Evolutionary conservation across 2,113 vertebrate species (phyloP).

Genomic region (Coracopsis vasa): DNA sequence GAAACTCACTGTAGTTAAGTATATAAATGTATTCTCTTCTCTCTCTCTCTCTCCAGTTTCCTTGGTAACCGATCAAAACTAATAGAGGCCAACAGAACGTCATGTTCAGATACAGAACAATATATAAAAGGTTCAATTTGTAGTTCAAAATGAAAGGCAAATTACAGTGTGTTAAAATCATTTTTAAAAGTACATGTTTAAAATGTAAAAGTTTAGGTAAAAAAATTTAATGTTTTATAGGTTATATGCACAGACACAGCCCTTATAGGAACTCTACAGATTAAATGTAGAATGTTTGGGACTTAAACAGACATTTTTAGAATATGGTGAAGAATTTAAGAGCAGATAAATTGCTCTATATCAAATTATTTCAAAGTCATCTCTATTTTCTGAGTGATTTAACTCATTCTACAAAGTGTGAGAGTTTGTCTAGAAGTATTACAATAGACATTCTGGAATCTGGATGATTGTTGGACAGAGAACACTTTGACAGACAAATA

Average conservation of each 20-base stretch:
- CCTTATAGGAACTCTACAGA: neutral
- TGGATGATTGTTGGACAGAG: neutral
- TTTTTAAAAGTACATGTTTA: slow-evolving; percentile 15
- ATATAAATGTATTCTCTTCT: neutral
- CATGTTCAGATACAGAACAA: neutral
- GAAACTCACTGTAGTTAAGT: slow-evolving; percentile 4
- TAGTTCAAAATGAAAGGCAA: slow-evolving; percentile 54
- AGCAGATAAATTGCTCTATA: neutral
- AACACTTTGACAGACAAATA: neutral
- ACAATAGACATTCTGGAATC: neutral
- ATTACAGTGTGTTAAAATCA: slow-evolving; percentile 31
- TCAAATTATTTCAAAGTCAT: neutral
- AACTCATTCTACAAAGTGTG: neutral
- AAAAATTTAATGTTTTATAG: neutral
- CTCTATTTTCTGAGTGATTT: neutral
- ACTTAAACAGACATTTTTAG: neutral
- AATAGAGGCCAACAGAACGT: slow-evolving; percentile 40
- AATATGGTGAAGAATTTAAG: neutral
- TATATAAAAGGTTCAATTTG: slow-evolving; percentile 46
- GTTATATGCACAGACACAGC: neutral
- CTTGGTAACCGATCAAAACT: slow-evolving; percentile 69
- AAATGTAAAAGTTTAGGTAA: slow-evolving; percentile 1
- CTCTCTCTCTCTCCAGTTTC: slow-evolving; percentile 46
- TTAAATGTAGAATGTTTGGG: neutral
- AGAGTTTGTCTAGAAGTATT: neutral